These are phyloP conservation scores for Drosophila helvetica DNA, from an alignment of 2,888 invertebrate species.

Conservation along the genomic window DNA sequence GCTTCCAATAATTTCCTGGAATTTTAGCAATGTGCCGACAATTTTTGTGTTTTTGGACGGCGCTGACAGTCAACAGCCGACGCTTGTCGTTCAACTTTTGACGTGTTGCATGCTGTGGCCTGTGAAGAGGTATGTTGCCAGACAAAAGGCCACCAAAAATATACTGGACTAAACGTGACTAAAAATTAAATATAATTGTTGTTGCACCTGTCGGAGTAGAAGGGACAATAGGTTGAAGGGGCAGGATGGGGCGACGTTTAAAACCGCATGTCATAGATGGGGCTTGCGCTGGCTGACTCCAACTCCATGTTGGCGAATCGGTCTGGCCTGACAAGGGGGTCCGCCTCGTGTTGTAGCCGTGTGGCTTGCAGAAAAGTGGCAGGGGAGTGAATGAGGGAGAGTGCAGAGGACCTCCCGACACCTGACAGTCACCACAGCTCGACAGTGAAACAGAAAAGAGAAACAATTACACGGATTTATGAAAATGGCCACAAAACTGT, in stretches of 20 bases:
- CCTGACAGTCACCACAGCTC: slow-evolving; percentile 18
- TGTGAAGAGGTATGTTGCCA: slow-evolving; percentile 37
- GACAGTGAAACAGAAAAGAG: slow-evolving; percentile 36
- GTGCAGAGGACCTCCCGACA: background rate
- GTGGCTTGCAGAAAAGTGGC: slow-evolving; percentile 1
- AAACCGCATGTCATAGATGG: slow-evolving; percentile 62
- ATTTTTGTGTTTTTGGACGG: slow-evolving; percentile 69
- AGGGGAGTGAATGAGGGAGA: too few species aligned
- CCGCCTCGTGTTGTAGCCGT: background rate
- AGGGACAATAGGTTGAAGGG: slow-evolving; percentile 3
- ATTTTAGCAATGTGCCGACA: slow-evolving; percentile 74
- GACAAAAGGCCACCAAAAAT: slow-evolving; percentile 60
- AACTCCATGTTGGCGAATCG: slow-evolving; percentile 35
- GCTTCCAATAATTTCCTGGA: slow-evolving; percentile 73
- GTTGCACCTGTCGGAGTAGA: slow-evolving; percentile 53
- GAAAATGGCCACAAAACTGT: slow-evolving; percentile 74
- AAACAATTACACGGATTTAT: slow-evolving; percentile 66
- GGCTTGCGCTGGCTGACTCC: slow-evolving; percentile 32
- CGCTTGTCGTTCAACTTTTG: slow-evolving; percentile 76
- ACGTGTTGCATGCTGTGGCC: slow-evolving; percentile 67
- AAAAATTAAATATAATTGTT: slow-evolving; percentile 78
- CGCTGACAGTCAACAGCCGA: slow-evolving; percentile 36
- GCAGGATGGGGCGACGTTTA: slow-evolving; percentile 10
- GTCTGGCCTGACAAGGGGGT: slow-evolving; percentile 43
- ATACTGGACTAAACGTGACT: slow-evolving; percentile 60